These are phyloP conservation scores for Xylocopa sonorina DNA, from an alignment of 1,140 invertebrate genomes.

Conservation along the genomic window DNA sequence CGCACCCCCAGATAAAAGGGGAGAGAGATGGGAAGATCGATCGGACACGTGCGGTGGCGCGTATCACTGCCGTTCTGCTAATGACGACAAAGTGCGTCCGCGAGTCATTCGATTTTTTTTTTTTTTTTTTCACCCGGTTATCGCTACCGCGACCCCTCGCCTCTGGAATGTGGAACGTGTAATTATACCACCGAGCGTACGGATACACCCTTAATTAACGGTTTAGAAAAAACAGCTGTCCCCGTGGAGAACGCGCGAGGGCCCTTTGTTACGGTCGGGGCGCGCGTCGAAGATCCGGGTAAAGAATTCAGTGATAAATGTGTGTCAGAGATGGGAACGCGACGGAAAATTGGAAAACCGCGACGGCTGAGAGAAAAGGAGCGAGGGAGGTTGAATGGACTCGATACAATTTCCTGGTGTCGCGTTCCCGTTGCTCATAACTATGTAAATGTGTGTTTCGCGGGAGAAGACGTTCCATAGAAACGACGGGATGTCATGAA, in stretches of 20 bases:
- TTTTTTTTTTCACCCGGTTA: constrained; percentile 2
- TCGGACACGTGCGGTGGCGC: constrained; percentile 34
- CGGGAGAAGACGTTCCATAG: too few species aligned
- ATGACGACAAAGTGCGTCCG: constrained; percentile 50
- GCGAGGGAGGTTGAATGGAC: constrained; percentile 43
- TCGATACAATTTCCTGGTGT: constrained; percentile 65
- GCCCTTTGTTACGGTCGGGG: background rate
- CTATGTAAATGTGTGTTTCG: constrained; percentile 70
- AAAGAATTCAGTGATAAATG: too few species aligned
- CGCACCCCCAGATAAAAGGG: constrained; percentile 49
- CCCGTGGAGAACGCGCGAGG: background rate
- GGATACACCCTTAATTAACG: background rate
- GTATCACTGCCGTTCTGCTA: constrained; percentile 48
- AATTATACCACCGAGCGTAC: background rate
- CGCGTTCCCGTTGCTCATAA: constrained; percentile 53
- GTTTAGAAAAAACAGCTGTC: constrained; percentile 2
- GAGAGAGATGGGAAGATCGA: constrained; percentile 56
- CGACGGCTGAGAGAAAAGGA: background rate
- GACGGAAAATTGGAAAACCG: constrained; percentile 19
- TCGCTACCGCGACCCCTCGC: too few species aligned
- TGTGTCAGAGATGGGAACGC: background rate
- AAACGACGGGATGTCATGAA: too few species aligned
- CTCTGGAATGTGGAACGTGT: background rate
- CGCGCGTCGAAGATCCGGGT: too few species aligned
- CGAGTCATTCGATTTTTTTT: constrained; percentile 29